Base-by-base conservation (phyloP, 1,140 invertebrate genomes). In the Argopecten irradians region DNA sequence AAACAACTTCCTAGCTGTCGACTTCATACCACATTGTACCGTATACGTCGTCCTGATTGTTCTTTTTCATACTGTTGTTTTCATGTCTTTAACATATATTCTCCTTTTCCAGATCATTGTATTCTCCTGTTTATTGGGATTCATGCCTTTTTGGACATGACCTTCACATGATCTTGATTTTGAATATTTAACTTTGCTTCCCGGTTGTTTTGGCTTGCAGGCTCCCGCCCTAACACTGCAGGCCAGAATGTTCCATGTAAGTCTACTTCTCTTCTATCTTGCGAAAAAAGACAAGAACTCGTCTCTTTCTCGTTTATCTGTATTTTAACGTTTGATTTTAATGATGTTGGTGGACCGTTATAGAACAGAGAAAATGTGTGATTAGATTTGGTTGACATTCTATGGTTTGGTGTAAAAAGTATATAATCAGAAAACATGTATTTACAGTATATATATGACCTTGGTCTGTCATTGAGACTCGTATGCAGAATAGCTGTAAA, bases 211-310 rank as follows among this genome's bases (percentile, higher is more conserved):
- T 89, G 86, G 88, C 89, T 90, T 92, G 85, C 91, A 92, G 92
- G 92, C 85, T 85, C 89, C 83, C 91, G 90, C 86, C 87, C 91
- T 89, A 92, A 93, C 89, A 91, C 90, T 87, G 88, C 89, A 34
- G 93, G 93, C 91, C 93, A 92, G 89, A 92, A 87, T 43, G 91
- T 91, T 86, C 93, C 93, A 93, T 93, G 92, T 92, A 92, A 93
- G 92, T 93, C 82, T 84, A 19, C 32, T 71, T 55, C 84, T 46
- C 55, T 88, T 83, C 41, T 55, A 33, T 87, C 34, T 36, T 82
- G n/a, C 46, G 55, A 19, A 36, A 34, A 43, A 89, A 82, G 34
- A 71, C 13, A 46, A 46, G 22, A 8, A 71, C 43, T 55, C 43
- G 14, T 55, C n/a, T 22, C n/a, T 71, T 71, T 71, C 22, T 71